Percentiles rank a stretch among this genome's conserved stretches.
Evolutionary conservation across 2,888 invertebrate genomes (phyloP).

Genomic region (Ectobius pallidus): DNA sequence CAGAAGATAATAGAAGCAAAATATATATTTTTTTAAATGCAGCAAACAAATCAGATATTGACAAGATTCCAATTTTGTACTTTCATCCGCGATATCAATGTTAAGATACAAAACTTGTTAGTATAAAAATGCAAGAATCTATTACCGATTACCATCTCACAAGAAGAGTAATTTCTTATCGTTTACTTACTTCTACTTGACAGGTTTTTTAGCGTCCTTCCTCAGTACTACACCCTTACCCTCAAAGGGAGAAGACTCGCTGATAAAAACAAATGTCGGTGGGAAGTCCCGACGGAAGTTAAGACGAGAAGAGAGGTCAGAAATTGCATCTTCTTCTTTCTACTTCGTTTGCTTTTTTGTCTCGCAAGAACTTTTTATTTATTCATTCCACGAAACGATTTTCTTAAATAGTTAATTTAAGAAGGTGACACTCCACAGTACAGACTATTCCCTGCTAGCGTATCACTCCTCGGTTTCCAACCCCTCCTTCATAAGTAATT

Average conservation of each 20-base stretch:
- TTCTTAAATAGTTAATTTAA: slow-evolving; percentile 60
- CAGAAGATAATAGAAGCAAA: too few species aligned
- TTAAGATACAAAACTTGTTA: too few species aligned
- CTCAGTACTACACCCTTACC: too few species aligned
- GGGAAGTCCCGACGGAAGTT: slow-evolving; percentile 29
- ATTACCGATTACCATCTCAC: too few species aligned
- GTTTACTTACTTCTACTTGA: too few species aligned
- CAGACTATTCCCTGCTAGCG: not conserved
- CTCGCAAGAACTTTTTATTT: slow-evolving; percentile 45
- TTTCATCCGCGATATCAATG: too few species aligned
- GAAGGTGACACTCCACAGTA: slow-evolving; percentile 42
- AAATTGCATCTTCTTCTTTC: slow-evolving; percentile 27
- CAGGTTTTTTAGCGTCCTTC: not conserved
- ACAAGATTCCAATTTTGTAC: too few species aligned
- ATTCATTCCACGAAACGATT: slow-evolving; percentile 59
- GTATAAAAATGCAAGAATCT: too few species aligned
- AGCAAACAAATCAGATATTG: too few species aligned
- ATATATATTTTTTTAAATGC: too few species aligned
- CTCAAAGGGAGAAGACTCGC: not conserved
- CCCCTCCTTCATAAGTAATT: not conserved
- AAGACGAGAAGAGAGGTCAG: slow-evolving; percentile 20
- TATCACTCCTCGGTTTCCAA: not conserved
- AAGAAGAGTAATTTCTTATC: too few species aligned
- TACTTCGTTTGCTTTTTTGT: not conserved
- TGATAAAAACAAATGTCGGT: slow-evolving; percentile 36